Evolutionary conservation across 2,113 vertebrate species (phyloP).

Genomic region (Pachycephala philippinensis): DNA sequence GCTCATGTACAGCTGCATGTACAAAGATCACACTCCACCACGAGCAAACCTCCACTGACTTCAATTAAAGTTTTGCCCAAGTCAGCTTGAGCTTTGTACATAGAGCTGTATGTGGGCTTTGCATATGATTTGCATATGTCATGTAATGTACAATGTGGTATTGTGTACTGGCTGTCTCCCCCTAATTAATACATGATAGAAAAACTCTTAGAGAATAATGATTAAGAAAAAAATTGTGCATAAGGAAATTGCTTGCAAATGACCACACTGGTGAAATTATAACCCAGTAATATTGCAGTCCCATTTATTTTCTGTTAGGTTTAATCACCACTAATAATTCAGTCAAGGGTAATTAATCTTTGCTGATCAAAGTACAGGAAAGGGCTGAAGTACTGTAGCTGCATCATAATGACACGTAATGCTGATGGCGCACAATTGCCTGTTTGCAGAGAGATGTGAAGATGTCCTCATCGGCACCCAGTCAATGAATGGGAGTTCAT

Average conservation of each 20-base stretch:
- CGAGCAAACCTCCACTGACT: background rate
- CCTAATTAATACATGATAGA: conserved; percentile 56
- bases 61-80: conserved; percentile 40
- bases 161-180: conserved; percentile 35
- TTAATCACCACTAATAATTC: conserved; percentile 68
- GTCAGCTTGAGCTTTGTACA: background rate
- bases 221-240: conserved; percentile 38
- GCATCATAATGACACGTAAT: conserved; percentile 53
- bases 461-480: conserved; percentile 11
- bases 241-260: conserved; percentile 55
- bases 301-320: conserved; percentile 66
- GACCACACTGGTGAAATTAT: conserved; percentile 45
- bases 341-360: conserved; percentile 68
- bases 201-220: conserved; percentile 22
- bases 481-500: background rate
- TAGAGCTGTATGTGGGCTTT: background rate
- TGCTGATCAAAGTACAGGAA: conserved; percentile 69
- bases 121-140: conserved; percentile 14
- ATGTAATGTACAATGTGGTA: background rate
- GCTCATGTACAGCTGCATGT: background rate
- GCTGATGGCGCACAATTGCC: conserved; percentile 42
- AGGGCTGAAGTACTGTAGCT: conserved; percentile 7
- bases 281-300: conserved; percentile 33
- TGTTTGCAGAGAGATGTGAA: conserved; percentile 30
- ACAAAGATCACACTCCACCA: background rate